phyloP scores from a whole-genome alignment of 2,113 vertebrate species.

The Calypte anna region DNA sequence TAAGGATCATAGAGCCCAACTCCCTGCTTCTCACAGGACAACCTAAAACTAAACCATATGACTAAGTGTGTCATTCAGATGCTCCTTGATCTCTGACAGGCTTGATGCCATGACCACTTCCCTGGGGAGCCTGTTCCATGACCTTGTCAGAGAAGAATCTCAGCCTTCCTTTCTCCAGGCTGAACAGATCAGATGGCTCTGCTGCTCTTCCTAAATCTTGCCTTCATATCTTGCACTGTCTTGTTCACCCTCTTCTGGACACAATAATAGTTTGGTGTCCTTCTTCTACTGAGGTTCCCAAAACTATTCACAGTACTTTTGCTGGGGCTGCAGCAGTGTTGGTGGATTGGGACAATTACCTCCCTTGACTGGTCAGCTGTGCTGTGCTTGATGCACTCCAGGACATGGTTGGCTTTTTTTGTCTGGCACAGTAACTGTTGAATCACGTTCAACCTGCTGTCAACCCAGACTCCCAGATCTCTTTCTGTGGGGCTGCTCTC shows the following conservation, averaged over 20 bases:
- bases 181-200: neutral
- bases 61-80: accelerated
- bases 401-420: neutral
- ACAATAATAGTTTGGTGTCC: no score
- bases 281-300: no score
- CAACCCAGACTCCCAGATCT: neutral
- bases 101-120: neutral
- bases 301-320: no score
- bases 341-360: no score
- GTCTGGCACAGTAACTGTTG: neutral
- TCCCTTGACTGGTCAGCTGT: no score
- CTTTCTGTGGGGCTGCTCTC: accelerated
- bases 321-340: no score
- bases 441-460: neutral
- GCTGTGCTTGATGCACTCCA: no score
- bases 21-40: neutral
- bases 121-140: neutral
- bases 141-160: neutral
- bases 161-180: neutral
- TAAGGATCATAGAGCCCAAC: accelerated
- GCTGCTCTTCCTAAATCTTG: accelerated
- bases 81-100: neutral
- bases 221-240: neutral
- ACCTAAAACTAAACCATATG: neutral
- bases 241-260: neutral